Evolutionary conservation across 23 tunicate genomes (phyloP).

Genomic region (Halocynthia aurantium): DNA sequence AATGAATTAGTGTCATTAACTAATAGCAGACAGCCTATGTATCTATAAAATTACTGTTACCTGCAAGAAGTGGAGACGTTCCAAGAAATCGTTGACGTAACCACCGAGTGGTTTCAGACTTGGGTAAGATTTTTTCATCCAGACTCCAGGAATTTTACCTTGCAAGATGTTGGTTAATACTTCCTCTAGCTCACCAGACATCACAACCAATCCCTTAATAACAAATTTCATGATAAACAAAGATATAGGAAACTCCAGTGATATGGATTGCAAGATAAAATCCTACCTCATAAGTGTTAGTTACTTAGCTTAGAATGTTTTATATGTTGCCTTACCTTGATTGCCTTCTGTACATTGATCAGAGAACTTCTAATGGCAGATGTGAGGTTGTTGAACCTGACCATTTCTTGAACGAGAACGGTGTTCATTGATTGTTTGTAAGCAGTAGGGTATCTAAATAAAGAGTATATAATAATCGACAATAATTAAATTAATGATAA

Average conservation of each 20-base stretch:
- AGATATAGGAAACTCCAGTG: too few relatives aligned
- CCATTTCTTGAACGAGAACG: conserved; percentile 99
- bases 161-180: conserved; percentile 80
- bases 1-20: background rate
- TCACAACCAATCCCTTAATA: conserved; percentile 88
- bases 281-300: too few relatives aligned
- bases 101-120: conserved; percentile 97
- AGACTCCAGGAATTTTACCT: conserved; percentile 92
- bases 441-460: conserved; percentile 83
- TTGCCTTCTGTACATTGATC: conserved; percentile 91
- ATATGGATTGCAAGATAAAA: too few relatives aligned
- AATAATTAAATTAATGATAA: background rate
- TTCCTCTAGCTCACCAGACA: conserved; percentile 91
- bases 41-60: conserved; percentile 20
- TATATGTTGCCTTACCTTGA: conserved; percentile 54
- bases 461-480: background rate
- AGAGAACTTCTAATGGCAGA: conserved; percentile 74
- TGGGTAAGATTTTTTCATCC: conserved; percentile 99
- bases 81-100: conserved; percentile 90
- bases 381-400: conserved; percentile 78
- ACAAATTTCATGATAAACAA: background rate
- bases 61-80: conserved; percentile 81
- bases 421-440: conserved; percentile 99
- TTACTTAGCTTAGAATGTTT: too few relatives aligned
- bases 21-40: background rate